Evolutionary conservation across 2,888 invertebrate species (phyloP), one percentile per base, ranked within the genome.

Genomic region (Conistra vaccinii): DNA sequence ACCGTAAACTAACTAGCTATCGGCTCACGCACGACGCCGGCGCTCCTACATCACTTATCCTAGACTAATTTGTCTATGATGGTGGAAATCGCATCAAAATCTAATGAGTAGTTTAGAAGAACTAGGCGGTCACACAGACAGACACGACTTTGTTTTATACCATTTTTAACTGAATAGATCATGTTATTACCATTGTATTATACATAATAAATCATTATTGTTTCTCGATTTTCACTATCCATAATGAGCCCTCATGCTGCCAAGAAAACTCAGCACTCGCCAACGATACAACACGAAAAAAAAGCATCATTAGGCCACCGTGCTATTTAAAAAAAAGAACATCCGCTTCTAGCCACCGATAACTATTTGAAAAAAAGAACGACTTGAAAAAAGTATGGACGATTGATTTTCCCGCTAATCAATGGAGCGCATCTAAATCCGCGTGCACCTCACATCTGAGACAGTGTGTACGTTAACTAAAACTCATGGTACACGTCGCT

Each of bases 401-500:
- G 39, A 48, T 69, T 65, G 48, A 60, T 76, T 80, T 79, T 76
- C 76, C 63, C 68, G 79, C 79, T 45, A 76, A 80, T 80, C 69
- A 75, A 62, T 72, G 72, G 55, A 61, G 26, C 66, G 77, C 42
- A 77, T 76, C 73, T 48, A 57, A 78, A 79, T 76, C 63, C 48
- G 73, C 73, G 60, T 75, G 76, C 78, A 73, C 53, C 67, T 70
- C 67, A 29, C 76, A 66, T 73, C 69, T 65, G 71, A 85, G 71
- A 85, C 76, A 74, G 77, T 78, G 76, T 84, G 79, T 81, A 80
- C 72, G 83, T 80, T 83, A 81, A 69, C 81, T 76, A 90, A 89
- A 89, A 86, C 87, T 88, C 89, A 88, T 89, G 89, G 90, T 90
- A 89, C 89, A 88, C 89, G 90, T 89, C 87, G 88, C 81, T 90